These are phyloP conservation scores for Galerucella pusilla DNA, from an alignment of 2,888 invertebrate species.

Conservation along the genomic window DNA sequence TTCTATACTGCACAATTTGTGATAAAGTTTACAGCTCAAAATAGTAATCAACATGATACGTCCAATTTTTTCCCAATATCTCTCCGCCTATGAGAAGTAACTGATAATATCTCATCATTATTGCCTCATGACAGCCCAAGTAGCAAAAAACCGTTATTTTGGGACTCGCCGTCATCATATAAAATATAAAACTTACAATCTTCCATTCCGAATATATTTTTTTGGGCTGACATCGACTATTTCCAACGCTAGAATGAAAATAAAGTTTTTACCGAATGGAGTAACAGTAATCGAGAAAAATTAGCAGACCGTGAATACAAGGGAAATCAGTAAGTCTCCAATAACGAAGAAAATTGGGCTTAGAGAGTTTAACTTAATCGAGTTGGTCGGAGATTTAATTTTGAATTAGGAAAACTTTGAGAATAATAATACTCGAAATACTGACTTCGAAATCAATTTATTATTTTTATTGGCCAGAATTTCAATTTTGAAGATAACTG, in stretches of 20 bases:
- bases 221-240: conserved; percentile 5
- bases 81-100: neutral
- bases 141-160: neutral
- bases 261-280: neutral
- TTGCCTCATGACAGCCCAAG: neutral
- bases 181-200: neutral
- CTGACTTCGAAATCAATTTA: no score
- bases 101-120: neutral
- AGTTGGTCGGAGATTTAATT: neutral
- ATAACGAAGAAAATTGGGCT: neutral
- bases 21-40: no score
- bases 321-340: neutral
- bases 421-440: no score
- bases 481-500: no score
- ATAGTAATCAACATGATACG: no score
- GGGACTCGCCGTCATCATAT: neutral
- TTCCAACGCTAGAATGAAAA: neutral
- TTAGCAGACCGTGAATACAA: neutral
- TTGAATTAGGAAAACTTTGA: no score
- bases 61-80: no score
- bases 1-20: no score
- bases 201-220: neutral
- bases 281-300: neutral
- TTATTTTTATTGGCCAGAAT: no score
- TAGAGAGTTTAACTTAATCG: neutral